Evolutionary conservation across 2,888 invertebrate genomes (phyloP).

Genomic region (Caenorhabditis japonica): DNA sequence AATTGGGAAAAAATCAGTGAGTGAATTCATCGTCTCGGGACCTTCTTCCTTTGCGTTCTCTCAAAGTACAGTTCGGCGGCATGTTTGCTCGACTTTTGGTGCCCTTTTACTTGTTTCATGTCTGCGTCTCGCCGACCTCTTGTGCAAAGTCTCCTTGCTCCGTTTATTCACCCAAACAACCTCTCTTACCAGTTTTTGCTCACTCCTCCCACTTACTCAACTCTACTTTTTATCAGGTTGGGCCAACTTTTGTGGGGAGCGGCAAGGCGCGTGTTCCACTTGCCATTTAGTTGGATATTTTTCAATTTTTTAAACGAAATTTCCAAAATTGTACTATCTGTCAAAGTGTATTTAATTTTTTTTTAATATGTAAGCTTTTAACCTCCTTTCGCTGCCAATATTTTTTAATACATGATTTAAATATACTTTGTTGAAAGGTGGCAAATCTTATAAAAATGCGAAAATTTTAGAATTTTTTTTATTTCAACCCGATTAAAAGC

Average conservation of each 20-base stretch:
- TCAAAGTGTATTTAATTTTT: too few relatives aligned
- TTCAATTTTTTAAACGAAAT: too few relatives aligned
- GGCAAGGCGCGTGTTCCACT: too few relatives aligned
- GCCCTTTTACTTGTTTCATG: constrained; percentile 28
- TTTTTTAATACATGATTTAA: too few relatives aligned
- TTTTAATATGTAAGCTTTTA: too few relatives aligned
- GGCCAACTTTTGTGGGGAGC: constrained; percentile 23
- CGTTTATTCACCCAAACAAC: constrained; percentile 24
- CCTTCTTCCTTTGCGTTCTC: background rate
- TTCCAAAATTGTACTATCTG: too few relatives aligned
- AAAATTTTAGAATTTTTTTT: too few relatives aligned
- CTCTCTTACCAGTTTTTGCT: background rate
- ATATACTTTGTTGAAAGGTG: too few relatives aligned
- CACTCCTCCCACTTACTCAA: constrained; percentile 15
- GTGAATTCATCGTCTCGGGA: background rate
- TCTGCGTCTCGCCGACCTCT: constrained; percentile 39
- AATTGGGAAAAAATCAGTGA: too few relatives aligned
- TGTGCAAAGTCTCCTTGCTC: constrained; percentile 37
- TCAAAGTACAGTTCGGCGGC: constrained; percentile 35
- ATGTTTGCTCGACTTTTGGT: constrained; percentile 43
- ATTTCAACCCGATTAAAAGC: too few relatives aligned
- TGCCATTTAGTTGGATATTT: constrained; percentile 22
- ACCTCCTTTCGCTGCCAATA: background rate
- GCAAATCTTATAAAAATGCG: too few relatives aligned
- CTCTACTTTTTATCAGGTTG: constrained; percentile 35